Evolutionary conservation across 2,797 vertebrate species (phyloP).

Genomic region (Nannoperca australis): DNA sequence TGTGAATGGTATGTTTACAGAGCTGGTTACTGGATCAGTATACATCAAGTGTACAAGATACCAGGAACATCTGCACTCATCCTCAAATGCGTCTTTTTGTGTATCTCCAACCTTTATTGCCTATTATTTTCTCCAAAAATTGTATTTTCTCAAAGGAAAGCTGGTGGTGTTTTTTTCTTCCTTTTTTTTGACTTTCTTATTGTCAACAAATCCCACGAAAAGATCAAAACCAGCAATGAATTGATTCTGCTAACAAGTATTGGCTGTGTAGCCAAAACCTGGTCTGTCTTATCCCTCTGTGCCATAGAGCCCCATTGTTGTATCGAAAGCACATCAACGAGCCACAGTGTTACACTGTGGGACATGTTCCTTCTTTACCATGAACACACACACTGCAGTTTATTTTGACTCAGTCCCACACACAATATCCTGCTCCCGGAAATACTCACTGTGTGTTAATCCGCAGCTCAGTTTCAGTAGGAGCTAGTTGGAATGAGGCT

Average conservation of each 20-base stretch:
- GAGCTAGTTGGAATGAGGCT: neutral
- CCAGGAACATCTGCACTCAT: conserved; percentile 10
- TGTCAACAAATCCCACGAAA: conserved; percentile 1
- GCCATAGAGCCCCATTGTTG: neutral
- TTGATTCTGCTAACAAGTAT: neutral
- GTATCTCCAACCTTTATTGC: neutral
- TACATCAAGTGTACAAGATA: conserved; percentile 25
- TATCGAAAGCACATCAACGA: neutral
- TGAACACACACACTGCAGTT: neutral
- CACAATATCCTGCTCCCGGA: neutral
- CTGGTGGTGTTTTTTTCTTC: neutral
- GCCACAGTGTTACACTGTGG: neutral
- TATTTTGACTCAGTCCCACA: conserved; percentile 1
- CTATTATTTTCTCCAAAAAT: neutral
- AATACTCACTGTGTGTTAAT: neutral
- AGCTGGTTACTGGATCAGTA: neutral
- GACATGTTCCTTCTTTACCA: neutral
- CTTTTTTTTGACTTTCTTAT: neutral
- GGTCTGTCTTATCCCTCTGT: neutral
- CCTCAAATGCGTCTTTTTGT: neutral
- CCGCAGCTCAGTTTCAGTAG: neutral
- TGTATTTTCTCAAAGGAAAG: neutral
- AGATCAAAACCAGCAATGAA: neutral
- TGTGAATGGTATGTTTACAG: conserved; percentile 27
- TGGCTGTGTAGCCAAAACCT: neutral